phyloP scores from a whole-genome alignment of 2,797 vertebrate species.

The Podarcis lilfordi region DNA sequence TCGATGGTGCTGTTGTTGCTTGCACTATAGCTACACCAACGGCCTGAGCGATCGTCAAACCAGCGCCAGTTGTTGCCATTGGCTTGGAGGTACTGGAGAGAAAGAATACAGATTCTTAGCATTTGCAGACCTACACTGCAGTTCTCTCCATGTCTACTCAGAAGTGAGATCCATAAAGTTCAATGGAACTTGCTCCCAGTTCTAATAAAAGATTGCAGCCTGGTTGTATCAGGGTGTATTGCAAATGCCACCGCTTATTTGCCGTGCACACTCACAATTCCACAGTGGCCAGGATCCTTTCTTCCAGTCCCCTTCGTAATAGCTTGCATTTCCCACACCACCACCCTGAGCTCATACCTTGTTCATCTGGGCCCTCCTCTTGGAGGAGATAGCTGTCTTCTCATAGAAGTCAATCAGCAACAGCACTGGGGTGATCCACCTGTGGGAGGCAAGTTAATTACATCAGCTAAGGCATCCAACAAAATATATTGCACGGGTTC shows the following conservation, averaged over 20 bases:
- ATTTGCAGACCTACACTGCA: neutral
- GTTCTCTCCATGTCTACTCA: neutral
- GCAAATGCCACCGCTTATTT: neutral
- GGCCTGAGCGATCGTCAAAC: conserved; percentile 97
- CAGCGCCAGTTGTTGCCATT: conserved; percentile 97
- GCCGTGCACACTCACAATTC: neutral
- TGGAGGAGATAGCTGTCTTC: conserved; percentile 94
- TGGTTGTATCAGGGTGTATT: too few relatives aligned
- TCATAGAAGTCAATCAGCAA: conserved; percentile 96
- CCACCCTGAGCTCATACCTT: conserved; percentile 79
- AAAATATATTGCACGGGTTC: neutral
- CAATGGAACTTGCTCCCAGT: neutral
- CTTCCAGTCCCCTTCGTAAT: neutral
- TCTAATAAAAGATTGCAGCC: neutral
- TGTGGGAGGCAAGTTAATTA: conserved; percentile 57
- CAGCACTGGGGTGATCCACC: conserved; percentile 96
- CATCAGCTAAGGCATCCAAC: neutral
- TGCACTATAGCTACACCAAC: conserved; percentile 97
- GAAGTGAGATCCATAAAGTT: neutral
- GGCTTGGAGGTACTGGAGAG: conserved; percentile 89
- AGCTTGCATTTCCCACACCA: neutral
- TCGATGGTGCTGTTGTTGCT: conserved; percentile 98
- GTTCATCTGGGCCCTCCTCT: conserved; percentile 94
- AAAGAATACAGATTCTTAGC: neutral
- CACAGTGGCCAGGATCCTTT: neutral